Conservation (phyloP, 92 coral and sea anemone species). For the Phymanthus crucifer region DNA sequence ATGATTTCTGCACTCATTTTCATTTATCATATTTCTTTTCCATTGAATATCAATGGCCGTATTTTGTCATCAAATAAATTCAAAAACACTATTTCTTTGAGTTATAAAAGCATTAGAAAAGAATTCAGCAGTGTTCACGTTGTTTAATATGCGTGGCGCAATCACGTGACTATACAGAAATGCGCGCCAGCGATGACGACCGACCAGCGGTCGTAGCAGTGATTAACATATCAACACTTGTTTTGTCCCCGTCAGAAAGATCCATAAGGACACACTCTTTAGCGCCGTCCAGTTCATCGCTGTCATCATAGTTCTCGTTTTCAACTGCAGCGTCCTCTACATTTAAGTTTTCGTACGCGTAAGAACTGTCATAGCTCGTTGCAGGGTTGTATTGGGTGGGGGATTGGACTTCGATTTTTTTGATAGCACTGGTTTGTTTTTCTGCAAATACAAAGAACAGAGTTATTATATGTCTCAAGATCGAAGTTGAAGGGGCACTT, state of each 20-base stretch:
- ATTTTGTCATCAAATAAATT: too few species aligned
- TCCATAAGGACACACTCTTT: conserved; percentile 70
- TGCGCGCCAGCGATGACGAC: conserved; percentile 10
- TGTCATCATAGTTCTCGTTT: conserved; percentile 29
- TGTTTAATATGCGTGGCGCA: neutral
- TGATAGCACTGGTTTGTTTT: conserved; percentile 15
- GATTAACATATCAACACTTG: conserved; percentile 57
- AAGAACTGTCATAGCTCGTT: conserved; percentile 15
- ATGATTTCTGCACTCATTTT: too few species aligned
- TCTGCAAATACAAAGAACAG: conserved; percentile 4
- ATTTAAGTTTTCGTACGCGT: conserved; percentile 23
- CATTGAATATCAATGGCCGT: too few species aligned
- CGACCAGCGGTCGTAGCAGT: conserved; percentile 22
- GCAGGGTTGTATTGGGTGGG: conserved; percentile 11
- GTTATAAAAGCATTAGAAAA: neutral
- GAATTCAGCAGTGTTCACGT: neutral
- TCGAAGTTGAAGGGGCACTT: neutral
- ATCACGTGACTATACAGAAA: conserved; percentile 23
- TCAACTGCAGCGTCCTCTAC: conserved; percentile 21
- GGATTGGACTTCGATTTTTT: conserved; percentile 27
- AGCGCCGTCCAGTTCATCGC: conserved; percentile 33
- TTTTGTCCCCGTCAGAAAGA: conserved; percentile 67
- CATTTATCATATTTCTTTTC: too few species aligned
- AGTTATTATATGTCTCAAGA: neutral
- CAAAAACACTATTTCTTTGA: too few species aligned